Conservation (phyloP, 2,888 invertebrate species). For the Xestia c-nigrum region DNA sequence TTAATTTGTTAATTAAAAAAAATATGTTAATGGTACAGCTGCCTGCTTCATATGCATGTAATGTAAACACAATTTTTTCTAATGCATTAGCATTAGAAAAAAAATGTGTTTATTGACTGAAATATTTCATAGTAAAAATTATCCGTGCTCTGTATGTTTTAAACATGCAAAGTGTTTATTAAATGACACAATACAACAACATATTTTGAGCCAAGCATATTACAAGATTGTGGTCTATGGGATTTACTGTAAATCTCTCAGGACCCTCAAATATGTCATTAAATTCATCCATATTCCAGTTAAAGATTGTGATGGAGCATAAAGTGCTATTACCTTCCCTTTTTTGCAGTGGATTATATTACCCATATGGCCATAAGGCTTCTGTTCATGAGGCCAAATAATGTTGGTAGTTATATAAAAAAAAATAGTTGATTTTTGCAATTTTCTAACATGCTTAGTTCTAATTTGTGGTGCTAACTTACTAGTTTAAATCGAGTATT, state of each 20-base stretch:
- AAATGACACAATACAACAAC: neutral
- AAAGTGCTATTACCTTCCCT: neutral
- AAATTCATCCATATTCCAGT: neutral
- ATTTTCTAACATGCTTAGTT: neutral
- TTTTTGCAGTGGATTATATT: neutral
- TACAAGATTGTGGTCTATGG: neutral
- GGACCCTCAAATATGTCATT: neutral
- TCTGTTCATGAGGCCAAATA: neutral
- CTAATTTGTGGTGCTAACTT: neutral
- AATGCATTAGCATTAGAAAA: no score
- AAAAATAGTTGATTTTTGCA: neutral
- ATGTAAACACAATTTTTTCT: neutral
- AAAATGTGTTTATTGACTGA: neutral
- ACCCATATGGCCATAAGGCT: neutral
- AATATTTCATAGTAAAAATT: neutral
- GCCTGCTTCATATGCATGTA: neutral
- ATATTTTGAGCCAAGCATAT: neutral
- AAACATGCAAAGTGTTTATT: neutral
- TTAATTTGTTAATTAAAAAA: conserved; percentile 22
- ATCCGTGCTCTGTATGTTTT: neutral
- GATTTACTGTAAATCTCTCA: neutral
- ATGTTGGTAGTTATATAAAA: neutral
- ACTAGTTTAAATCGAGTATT: neutral
- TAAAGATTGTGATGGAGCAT: neutral
- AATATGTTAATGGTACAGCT: conserved; percentile 27